Base-by-base conservation (phyloP, 2,888 invertebrate genomes). In the Acholoe squamosa region DNA sequence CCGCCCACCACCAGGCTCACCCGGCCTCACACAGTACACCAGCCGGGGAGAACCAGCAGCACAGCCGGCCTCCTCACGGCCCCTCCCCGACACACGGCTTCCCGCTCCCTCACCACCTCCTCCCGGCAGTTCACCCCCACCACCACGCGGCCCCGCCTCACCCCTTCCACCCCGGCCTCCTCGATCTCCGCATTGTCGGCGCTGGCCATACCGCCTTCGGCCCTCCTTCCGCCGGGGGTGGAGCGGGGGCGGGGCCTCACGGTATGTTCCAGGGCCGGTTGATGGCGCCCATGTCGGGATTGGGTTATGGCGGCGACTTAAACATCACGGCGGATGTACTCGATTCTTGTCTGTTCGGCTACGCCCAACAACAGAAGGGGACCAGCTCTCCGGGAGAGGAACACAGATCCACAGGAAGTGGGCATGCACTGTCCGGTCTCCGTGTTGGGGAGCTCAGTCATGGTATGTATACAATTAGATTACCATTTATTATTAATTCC, bases 291-390 rank as follows among this genome's bases (percentile, higher is more conserved):
- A 34, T 33, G 80, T 0, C 54, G 0, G 86, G 54, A 10, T 7
- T 43, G 22, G 51, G 51, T 28, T 43, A 52, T 19, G 86, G 54
- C 31, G 86, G 54, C 31, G 86, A 86, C 56, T 54, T 86, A 12
- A 52, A 86, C 86, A 86, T 86, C 54, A 52, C 86, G 14, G 56
- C 52, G 91, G 94, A 94, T 52, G 95, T 95, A 71, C 91, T 95
- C 28, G 95, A 95, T 92, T 94, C 94, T 93, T 94, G 94, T 5
- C 92, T 95, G 34, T 95, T 95, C 91, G 95, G 95, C 0, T 95
- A 95, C 91, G 94, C 94, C 22, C 86, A 86, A 22, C 84, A n/a
- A 77, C 93, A 93, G 54, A 25, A 25, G 0, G 28, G 28, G 28
- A 25, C 19, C 28, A 61, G 14, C 61, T 43, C 43, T 7, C 43